These are phyloP conservation scores for Chelon auratus DNA, from an alignment of 2,797 vertebrate species.

Conservation along the genomic window DNA sequence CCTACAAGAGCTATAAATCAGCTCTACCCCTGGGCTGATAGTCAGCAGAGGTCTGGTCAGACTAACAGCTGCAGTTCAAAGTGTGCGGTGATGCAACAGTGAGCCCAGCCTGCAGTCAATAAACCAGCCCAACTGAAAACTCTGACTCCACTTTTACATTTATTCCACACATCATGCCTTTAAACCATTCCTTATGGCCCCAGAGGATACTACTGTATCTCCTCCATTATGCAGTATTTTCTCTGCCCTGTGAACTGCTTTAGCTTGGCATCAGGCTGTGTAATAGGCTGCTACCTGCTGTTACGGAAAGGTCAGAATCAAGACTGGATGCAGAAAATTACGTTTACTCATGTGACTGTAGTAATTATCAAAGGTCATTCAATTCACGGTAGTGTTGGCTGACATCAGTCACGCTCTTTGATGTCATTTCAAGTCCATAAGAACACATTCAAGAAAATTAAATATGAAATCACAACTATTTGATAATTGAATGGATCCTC, in stretches of 20 bases:
- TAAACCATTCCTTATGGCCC: conserved; percentile 1
- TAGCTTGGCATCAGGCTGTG: conserved; percentile 9
- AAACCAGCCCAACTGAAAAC: conserved; percentile 12
- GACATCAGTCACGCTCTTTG: conserved; percentile 4
- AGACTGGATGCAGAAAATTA: conserved; percentile 19
- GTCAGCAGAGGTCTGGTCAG: conserved; percentile 25
- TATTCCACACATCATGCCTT: not conserved
- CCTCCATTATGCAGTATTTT: conserved; percentile 1
- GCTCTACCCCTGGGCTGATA: conserved; percentile 39
- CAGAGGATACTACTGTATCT: conserved; percentile 10
- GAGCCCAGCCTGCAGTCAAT: conserved; percentile 12
- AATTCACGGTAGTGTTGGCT: not conserved
- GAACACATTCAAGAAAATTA: not conserved
- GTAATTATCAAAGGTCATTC: conserved; percentile 12
- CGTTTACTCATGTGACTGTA: conserved; percentile 12
- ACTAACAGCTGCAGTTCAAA: conserved; percentile 19
- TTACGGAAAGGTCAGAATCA: conserved; percentile 17
- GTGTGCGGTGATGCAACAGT: not conserved
- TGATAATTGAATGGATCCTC: not conserved
- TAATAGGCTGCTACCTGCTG: not conserved
- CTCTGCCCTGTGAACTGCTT: not conserved
- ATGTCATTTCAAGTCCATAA: not conserved
- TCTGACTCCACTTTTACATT: conserved; percentile 16
- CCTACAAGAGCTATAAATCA: conserved; percentile 58
- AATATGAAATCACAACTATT: not conserved